A percentile compares a stretch with the other conserved stretches of the same genome.
Evolutionary conservation across 1,140 invertebrate species (phyloP).

Genomic region (Aphidius gifuensis): DNA sequence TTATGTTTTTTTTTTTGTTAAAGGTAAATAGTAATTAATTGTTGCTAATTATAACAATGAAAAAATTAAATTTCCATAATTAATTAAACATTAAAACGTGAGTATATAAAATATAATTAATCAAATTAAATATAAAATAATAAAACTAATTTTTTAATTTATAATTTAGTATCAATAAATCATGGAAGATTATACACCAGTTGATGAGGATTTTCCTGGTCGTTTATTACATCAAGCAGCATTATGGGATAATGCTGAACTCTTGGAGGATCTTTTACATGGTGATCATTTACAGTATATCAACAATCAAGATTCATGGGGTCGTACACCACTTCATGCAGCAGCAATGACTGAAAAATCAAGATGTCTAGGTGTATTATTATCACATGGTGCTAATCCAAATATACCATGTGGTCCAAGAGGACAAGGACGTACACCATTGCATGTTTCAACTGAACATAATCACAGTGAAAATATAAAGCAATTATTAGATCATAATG

Average conservation of each 20-base stretch:
- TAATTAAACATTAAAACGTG: no score
- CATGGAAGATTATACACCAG: slow-evolving; percentile 66
- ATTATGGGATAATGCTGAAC: slow-evolving; percentile 86
- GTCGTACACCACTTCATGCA: slow-evolving; percentile 78
- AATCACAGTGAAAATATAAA: slow-evolving; percentile 72
- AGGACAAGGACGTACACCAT: slow-evolving; percentile 67
- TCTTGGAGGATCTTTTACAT: slow-evolving; percentile 77
- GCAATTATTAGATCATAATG: slow-evolving; percentile 66
- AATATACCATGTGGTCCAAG: slow-evolving; percentile 67
- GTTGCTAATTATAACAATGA: no score
- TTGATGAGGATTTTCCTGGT: slow-evolving; percentile 78
- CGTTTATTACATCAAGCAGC: slow-evolving; percentile 80
- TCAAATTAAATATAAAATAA: no score
- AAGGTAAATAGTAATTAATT: no score
- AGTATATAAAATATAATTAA: no score
- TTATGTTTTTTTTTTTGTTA: no score
- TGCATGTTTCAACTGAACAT: slow-evolving; percentile 79
- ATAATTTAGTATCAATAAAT: background rate
- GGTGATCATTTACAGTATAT: slow-evolving; percentile 69
- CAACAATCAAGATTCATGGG: slow-evolving; percentile 74
- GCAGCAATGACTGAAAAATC: slow-evolving; percentile 84
- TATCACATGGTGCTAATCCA: slow-evolving; percentile 72
- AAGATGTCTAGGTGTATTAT: slow-evolving; percentile 71
- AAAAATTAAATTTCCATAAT: no score
- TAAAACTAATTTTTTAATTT: no score